A percentile compares a stretch with the other conserved stretches of the same genome.
Conservation (phyloP, 2,888 invertebrate genomes). For the Diarsia rubi region DNA sequence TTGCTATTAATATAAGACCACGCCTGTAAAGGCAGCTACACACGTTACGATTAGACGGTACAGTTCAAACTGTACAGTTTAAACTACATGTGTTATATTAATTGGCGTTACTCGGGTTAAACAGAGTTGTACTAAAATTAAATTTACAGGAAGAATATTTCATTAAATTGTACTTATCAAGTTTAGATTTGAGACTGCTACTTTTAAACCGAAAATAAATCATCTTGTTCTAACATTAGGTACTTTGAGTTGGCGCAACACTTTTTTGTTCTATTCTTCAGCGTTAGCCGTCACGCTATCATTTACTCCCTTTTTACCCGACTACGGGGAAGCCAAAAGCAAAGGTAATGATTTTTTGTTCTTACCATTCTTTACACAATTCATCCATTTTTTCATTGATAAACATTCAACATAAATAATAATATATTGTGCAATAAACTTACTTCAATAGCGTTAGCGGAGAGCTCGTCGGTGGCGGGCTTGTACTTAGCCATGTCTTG, state of each 20-base stretch:
- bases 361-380: neutral
- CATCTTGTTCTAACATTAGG: neutral
- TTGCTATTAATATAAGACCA: neutral
- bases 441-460: constrained; percentile 92
- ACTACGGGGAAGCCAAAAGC: too few species aligned
- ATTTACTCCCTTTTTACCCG: neutral
- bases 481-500: constrained; percentile 99
- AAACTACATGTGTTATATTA: too few species aligned
- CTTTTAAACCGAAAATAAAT: neutral
- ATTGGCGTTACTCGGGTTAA: too few species aligned
- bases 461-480: constrained; percentile 94
- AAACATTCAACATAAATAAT: neutral
- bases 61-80: too few species aligned
- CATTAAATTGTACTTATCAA: neutral
- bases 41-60: too few species aligned
- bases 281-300: neutral
- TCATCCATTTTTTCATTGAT: neutral
- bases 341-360: too few species aligned
- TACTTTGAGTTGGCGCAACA: neutral
- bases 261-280: neutral
- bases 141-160: neutral
- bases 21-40: neutral
- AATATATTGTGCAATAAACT: constrained; percentile 25
- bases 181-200: neutral
- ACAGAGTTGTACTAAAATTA: neutral